These are phyloP conservation scores for Psylliodes chrysocephalus DNA, from an alignment of 2,888 invertebrate species.

Conservation along the genomic window DNA sequence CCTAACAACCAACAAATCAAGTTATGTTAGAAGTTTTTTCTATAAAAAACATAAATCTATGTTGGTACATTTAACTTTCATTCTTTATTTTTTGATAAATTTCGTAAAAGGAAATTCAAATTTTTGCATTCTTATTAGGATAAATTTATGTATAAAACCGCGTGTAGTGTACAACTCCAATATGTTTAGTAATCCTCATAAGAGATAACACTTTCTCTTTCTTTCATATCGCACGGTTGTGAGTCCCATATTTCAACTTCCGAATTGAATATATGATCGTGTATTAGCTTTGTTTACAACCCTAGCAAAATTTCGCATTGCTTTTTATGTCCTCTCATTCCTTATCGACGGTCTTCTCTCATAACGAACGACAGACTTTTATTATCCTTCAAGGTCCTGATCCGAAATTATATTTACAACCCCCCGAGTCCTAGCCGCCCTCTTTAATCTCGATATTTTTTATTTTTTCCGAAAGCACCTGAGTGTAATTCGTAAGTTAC, in stretches of 20 bases:
- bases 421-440: constrained; percentile 29
- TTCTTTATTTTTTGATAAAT: too few species aligned
- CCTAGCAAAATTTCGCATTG: constrained; percentile 44
- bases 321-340: constrained; percentile 45
- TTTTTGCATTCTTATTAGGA: not conserved
- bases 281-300: constrained; percentile 49
- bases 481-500: constrained; percentile 4
- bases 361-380: constrained; percentile 48
- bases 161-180: constrained; percentile 14
- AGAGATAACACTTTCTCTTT: constrained; percentile 30
- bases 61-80: too few species aligned
- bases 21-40: too few species aligned
- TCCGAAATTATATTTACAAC: constrained; percentile 46
- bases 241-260: constrained; percentile 28
- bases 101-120: too few species aligned
- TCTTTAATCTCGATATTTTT: constrained; percentile 37
- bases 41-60: too few species aligned
- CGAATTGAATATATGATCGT: constrained; percentile 40
- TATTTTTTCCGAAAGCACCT: constrained; percentile 14
- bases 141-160: constrained; percentile 4
- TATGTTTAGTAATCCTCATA: constrained; percentile 29
- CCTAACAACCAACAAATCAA: too few species aligned
- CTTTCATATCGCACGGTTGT: constrained; percentile 18
- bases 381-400: constrained; percentile 48
- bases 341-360: constrained; percentile 46